These are phyloP conservation scores for Perognathus longimembris DNA, from an alignment of 2,113 vertebrate genomes.

Conservation along the genomic window DNA sequence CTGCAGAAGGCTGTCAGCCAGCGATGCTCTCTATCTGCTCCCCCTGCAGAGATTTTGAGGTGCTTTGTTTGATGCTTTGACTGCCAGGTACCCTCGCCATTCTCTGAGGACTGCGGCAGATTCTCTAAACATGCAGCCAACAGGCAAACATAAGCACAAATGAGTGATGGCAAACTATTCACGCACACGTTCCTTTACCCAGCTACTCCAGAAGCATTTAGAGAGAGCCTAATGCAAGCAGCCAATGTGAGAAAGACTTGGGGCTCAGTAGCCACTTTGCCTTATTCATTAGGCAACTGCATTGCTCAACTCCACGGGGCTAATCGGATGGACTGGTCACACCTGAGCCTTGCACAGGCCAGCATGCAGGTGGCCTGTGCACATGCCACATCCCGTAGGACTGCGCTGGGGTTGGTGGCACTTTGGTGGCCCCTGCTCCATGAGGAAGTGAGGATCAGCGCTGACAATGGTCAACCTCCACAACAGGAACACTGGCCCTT, in stretches of 20 bases:
- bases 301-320: neutral
- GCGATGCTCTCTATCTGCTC: neutral
- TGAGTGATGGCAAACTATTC: neutral
- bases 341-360: neutral
- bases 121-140: neutral
- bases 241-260: neutral
- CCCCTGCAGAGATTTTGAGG: no score
- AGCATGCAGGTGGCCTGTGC: rapidly evolving
- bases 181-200: conserved; percentile 44
- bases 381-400: neutral
- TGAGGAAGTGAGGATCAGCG: neutral
- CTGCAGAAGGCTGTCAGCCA: rapidly evolving
- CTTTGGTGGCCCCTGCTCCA: neutral
- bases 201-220: neutral
- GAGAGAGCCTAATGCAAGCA: neutral
- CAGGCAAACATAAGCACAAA: conserved; percentile 30
- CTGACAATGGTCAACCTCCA: neutral
- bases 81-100: neutral
- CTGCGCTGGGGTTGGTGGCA: neutral
- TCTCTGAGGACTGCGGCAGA: no score
- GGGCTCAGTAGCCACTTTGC: neutral
- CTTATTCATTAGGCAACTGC: conserved; percentile 27
- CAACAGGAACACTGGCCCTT: neutral
- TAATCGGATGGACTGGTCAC: neutral
- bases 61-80: rapidly evolving